Evolutionary conservation across 2,113 vertebrate genomes (phyloP), one percentile per base, ranked within the genome.

Genomic region (rabbit (Oryctolagus cuniculus)): DNA sequence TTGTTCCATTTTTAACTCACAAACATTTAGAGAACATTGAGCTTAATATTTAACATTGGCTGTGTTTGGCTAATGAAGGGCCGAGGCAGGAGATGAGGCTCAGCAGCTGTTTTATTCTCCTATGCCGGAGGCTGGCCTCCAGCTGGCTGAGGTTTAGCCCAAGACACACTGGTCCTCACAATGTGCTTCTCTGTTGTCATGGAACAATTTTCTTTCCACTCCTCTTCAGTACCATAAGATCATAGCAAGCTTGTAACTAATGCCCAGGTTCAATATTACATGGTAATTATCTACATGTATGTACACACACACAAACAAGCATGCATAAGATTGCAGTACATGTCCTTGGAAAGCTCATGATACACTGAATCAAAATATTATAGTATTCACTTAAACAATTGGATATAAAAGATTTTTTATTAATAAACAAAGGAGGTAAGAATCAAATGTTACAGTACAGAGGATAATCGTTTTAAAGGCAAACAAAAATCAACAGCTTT

Each of bases 401-500:
- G 16, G 0, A 75, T 82, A 51, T 36, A 9, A 29, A 36, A 87
- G 55, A 19, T 49, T 29, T 74, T 74, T 2, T 69, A 38, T 87
- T 49, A 53, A 9, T 78, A 74, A 73, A 44, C 16, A 79, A 70
- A 84, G 25, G 29, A 63, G 3, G 58, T 64, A 1, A 7, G 1
- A 70, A 70, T 1, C 10, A 87, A 87, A 72, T 61, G 78, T 38
- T 67, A 5, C 8, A 85, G 12, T 11, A 12, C 58, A 73, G 10
- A 1, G 16, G 1, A 49, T 0, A 78, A 27, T 1, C 15, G 8
- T 36, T 72, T 51, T 22, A 90, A 84, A 16, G 0, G 3, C 16
- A 77, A 24, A 34, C 13, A 75, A 6, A 74, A 93, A 24, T 49
- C 80, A 44, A 44, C 44, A 44, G 44, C 55, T 58, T 58, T 58